Conservation (phyloP, 1,140 invertebrate genomes). For the Nephotettix cincticeps region DNA sequence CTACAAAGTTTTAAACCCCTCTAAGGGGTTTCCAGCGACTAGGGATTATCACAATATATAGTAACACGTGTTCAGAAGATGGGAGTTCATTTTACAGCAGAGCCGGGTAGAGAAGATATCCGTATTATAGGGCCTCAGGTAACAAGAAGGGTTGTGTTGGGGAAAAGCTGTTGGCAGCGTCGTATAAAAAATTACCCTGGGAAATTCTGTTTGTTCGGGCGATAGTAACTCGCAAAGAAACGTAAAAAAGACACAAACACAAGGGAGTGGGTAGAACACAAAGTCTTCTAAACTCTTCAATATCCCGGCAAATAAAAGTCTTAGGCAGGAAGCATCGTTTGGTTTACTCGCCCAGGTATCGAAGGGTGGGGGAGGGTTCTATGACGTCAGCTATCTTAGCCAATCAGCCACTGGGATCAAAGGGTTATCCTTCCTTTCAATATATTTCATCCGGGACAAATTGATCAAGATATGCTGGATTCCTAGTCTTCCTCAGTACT, state of each 20-base stretch:
- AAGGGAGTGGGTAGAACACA: background rate
- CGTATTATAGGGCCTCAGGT: too few relatives aligned
- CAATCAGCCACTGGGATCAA: background rate
- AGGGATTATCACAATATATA: too few relatives aligned
- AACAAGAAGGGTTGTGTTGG: constrained; percentile 5
- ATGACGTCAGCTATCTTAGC: background rate
- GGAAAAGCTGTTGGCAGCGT: background rate
- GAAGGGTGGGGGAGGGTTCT: background rate
- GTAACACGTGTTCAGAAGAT: too few relatives aligned
- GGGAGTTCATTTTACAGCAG: too few relatives aligned
- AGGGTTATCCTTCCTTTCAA: too few relatives aligned
- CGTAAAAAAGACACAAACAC: constrained; percentile 20
- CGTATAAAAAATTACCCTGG: constrained; percentile 23
- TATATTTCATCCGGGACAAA: too few relatives aligned
- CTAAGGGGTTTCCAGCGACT: too few relatives aligned
- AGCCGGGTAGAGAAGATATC: too few relatives aligned
- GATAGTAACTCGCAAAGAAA: constrained; percentile 12
- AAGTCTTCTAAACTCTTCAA: constrained; percentile 11
- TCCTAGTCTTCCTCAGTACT: too few relatives aligned
- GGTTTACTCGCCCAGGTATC: constrained; percentile 3
- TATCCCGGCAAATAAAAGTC: background rate
- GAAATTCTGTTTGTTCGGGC: constrained; percentile 17
- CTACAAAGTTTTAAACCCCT: too few relatives aligned
- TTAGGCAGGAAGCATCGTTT: constrained; percentile 10
- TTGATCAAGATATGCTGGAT: too few relatives aligned